Evolutionary conservation across 2,888 invertebrate species (phyloP), one percentile per base, ranked within the genome.

Genomic region (Cylindroiulus punctatus): DNA sequence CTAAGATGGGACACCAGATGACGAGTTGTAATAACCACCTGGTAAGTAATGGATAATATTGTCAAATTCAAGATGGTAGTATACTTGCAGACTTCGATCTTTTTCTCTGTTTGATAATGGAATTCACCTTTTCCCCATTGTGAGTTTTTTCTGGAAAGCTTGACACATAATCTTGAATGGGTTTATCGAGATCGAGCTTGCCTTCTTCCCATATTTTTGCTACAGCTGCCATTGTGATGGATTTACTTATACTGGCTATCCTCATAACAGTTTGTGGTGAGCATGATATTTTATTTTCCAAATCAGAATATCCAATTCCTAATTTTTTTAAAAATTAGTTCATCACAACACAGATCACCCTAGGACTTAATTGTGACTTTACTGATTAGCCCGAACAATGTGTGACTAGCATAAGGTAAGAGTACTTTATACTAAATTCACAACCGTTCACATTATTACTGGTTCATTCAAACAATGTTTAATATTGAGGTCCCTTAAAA

Each of bases 191-290:
- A 88, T 93, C 92, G 81, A 93, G 89, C 88, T 91, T 90, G 0
- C 92, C 92, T 52, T 90, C 90, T 89, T 93, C 92, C 89, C 91
- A 90, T 2, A 93, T 89, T 88, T 91, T 91, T 32, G 92, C 93
- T 82, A 92, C 91, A 42, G 92, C 90, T 19, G 92, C 90, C 90
- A 92, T 92, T 19, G 93, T 92, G 87, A 93, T 90, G 19, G 92
- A 89, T 89, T 93, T 93, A 89, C 93, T 93, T 88, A 93, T 93
- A 88, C 93, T 93, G 65, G 93, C 93, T 86, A 93, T 93, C 52
- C 93, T 90, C 91, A 93, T 92, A 0, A 93, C 91, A 22, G 92
- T 91, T 14, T 91, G 89, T 17, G 91, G 89, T 12, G 89, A 89
- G 89, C 92, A 92, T 2, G 89, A 90, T 8, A 91, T 89, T 81